Conservation (phyloP, 92 coral and sea anemone species). For the Plumapathes pennacea region DNA sequence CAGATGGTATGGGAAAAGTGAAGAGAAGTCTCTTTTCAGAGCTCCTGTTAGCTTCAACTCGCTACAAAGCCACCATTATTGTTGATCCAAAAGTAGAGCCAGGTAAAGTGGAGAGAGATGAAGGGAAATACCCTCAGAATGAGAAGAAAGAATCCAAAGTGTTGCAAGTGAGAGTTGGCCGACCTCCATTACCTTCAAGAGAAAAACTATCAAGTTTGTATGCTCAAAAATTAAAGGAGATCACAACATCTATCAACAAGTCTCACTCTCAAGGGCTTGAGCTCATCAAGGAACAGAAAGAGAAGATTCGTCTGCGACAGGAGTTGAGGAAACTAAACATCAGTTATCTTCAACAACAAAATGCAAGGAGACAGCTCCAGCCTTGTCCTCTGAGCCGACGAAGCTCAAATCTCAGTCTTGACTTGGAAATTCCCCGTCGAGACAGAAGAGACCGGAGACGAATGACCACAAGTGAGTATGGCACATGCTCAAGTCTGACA, state of each 20-base stretch:
- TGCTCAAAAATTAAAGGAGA: conserved; percentile 8
- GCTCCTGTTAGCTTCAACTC: background rate
- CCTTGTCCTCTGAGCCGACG: conserved; percentile 31
- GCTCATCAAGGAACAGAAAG: conserved; percentile 57
- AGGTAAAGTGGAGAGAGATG: background rate
- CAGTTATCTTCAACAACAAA: conserved; percentile 40
- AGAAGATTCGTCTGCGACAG: conserved; percentile 43
- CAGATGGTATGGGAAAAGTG: background rate
- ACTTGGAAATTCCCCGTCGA: conserved; percentile 31
- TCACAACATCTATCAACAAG: conserved; percentile 29
- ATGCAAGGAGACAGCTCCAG: conserved; percentile 15
- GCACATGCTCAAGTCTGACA: conserved; percentile 60
- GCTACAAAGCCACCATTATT: no score
- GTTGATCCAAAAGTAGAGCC: background rate
- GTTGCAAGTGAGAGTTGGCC: no score
- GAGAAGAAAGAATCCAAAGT: background rate
- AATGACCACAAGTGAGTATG: conserved; percentile 74
- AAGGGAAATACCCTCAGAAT: background rate
- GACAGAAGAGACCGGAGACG: conserved; percentile 37
- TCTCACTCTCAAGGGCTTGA: conserved; percentile 58
- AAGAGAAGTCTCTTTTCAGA: background rate
- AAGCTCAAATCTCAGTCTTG: conserved; percentile 63
- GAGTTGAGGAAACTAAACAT: conserved; percentile 66
- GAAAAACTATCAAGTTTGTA: conserved; percentile 5
- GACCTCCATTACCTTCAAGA: background rate